These are phyloP conservation scores for Epinotia nisella DNA, from an alignment of 2,888 invertebrate species.

Conservation along the genomic window DNA sequence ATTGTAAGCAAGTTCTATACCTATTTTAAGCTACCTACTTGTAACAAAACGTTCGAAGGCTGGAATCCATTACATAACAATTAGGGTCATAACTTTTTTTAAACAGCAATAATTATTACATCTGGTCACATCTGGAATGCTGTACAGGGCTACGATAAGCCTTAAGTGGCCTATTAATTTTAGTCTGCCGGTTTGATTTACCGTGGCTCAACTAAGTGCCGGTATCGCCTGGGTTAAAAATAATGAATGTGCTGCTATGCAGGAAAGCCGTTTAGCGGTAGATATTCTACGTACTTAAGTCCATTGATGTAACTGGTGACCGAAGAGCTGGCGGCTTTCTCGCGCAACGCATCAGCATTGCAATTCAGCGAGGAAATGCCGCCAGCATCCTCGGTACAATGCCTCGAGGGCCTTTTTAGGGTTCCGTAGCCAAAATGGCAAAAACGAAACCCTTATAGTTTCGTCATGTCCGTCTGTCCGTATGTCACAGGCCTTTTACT, in stretches of 20 bases:
- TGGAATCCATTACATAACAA: conserved; percentile 22
- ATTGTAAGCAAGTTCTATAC: conserved; percentile 4
- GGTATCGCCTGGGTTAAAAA: conserved; percentile 32
- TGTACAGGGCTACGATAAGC: conserved; percentile 39
- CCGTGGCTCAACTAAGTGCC: conserved; percentile 35
- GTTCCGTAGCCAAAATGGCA: too few species aligned
- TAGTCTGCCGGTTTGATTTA: conserved; percentile 33
- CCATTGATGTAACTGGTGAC: too few species aligned
- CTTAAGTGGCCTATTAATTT: conserved; percentile 45
- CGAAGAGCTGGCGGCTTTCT: too few species aligned
- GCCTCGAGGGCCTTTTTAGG: too few species aligned
- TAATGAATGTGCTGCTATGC: conserved; percentile 9
- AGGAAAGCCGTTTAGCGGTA: neutral
- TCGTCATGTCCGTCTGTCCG: too few species aligned
- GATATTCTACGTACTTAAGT: neutral
- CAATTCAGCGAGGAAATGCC: too few species aligned
- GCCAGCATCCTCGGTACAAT: too few species aligned
- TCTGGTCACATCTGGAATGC: conserved; percentile 18
- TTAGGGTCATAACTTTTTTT: conserved; percentile 33
- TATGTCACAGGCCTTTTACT: too few species aligned
- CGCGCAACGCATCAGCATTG: too few species aligned
- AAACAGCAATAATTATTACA: conserved; percentile 18
- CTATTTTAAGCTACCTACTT: neutral
- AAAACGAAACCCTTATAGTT: too few species aligned
- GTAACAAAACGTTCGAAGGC: conserved; percentile 5